phyloP scores from a whole-genome alignment of 2,113 vertebrate genomes.

The Suncus etruscus region DNA sequence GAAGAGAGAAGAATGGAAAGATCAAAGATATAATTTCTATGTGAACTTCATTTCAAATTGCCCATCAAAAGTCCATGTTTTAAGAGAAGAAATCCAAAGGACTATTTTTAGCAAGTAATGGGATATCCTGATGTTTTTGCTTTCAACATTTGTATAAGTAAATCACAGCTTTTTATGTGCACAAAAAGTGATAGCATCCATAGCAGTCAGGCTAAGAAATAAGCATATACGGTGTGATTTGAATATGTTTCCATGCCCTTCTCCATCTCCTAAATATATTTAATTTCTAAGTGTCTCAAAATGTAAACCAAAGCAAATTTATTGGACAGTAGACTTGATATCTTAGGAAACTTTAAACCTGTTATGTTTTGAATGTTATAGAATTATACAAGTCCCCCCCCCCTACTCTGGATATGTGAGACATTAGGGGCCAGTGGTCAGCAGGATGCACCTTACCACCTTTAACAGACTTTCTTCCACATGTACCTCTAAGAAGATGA shows the following conservation, averaged over 20 bases:
- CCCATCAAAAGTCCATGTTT: neutral
- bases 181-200: neutral
- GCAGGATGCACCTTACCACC: conserved; percentile 74
- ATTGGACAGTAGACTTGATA: conserved; percentile 60
- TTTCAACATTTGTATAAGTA: neutral
- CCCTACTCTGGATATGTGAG: conserved; percentile 68
- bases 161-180: neutral
- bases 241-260: neutral
- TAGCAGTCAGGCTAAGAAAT: neutral
- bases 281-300: neutral
- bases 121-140: conserved; percentile 38
- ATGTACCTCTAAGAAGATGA: conserved; percentile 50
- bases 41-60: conserved; percentile 10
- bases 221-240: neutral
- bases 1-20: conserved; percentile 12
- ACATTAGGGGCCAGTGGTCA: conserved; percentile 65
- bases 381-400: conserved; percentile 39
- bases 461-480: conserved; percentile 77
- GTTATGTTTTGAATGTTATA: conserved; percentile 69
- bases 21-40: neutral
- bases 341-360: conserved; percentile 46
- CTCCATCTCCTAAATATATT: rapidly evolving
- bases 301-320: conserved; percentile 44
- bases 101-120: neutral
- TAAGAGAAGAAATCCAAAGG: conserved; percentile 39